Percentiles rank a stretch among this genome's conserved stretches.
Evolutionary conservation across 1,140 invertebrate genomes (phyloP).

Genomic region (Philaenus spumarius): DNA sequence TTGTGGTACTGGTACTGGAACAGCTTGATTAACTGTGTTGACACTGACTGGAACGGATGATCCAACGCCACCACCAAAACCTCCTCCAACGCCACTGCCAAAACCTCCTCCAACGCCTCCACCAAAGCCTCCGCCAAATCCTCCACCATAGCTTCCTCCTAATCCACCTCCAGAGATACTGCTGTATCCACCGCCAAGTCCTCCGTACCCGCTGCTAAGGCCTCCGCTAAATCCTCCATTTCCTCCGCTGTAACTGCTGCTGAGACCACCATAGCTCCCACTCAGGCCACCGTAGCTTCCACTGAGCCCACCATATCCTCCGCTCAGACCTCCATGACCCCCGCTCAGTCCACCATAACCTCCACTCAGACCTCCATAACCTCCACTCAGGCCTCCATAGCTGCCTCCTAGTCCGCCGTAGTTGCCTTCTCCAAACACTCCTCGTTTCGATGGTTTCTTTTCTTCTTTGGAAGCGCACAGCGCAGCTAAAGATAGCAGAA

Average conservation of each 20-base stretch:
- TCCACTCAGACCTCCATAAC: not conserved
- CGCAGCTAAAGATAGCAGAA: not conserved
- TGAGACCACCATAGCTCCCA: not conserved
- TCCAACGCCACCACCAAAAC: slow-evolving; percentile 23
- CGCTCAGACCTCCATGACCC: not conserved
- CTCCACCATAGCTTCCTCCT: not conserved
- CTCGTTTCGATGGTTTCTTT: not conserved
- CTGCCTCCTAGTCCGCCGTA: not conserved
- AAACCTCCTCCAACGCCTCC: not conserved
- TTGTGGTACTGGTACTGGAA: slow-evolving; percentile 20
- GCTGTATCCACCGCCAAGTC: not conserved
- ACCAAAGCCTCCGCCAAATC: not conserved
- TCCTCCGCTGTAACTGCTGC: not conserved
- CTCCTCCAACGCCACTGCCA: slow-evolving; percentile 24
- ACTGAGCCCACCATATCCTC: not conserved
- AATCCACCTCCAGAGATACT: not conserved
- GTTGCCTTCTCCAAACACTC: slow-evolving; percentile 2
- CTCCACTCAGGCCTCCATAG: not conserved
- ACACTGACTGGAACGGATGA: not conserved
- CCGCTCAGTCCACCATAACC: not conserved
- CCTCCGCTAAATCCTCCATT: not conserved
- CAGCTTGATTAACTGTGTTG: slow-evolving; percentile 13
- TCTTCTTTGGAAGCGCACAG: not conserved
- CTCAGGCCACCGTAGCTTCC: not conserved
- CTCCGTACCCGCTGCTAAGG: not conserved